Percentiles rank a stretch among this genome's conserved stretches.
Evolutionary conservation across 1,140 invertebrate species (phyloP).

Genomic region (Rhagoletis pomonella): DNA sequence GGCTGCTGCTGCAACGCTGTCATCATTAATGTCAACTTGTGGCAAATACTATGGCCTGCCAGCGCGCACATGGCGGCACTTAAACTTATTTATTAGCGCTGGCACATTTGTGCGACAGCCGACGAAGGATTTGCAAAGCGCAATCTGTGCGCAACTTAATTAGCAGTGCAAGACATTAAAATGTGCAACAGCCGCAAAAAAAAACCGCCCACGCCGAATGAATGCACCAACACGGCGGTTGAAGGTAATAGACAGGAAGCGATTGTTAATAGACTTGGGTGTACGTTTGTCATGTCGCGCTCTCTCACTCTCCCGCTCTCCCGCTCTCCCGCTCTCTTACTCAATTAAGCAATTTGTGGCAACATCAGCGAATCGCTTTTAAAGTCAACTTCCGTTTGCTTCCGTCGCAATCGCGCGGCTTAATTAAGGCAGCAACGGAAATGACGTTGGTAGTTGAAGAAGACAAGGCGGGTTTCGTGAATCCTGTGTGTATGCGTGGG

Average conservation of each 20-base stretch:
- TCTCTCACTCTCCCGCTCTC: too few species aligned
- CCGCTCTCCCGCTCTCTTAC: background rate
- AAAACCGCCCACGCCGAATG: background rate
- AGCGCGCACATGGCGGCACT: background rate
- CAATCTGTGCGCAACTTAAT: conserved; percentile 46
- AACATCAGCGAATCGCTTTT: background rate
- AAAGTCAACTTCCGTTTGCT: background rate
- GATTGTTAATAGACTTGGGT: background rate
- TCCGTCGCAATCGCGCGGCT: background rate
- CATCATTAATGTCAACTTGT: background rate
- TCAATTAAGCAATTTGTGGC: conserved; percentile 11
- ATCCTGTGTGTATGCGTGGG: background rate
- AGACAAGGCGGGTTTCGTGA: background rate
- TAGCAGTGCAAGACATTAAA: conserved; percentile 48
- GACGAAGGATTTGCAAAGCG: background rate
- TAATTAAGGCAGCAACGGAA: conserved; percentile 2
- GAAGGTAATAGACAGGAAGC: conserved; percentile 29
- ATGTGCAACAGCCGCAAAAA: conserved; percentile 5
- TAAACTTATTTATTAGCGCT: background rate
- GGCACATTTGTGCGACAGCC: background rate
- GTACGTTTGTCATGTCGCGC: background rate
- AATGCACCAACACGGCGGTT: too few species aligned
- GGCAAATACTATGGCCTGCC: background rate
- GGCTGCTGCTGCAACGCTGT: background rate
- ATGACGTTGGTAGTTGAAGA: background rate